Evolutionary conservation across 2,797 vertebrate genomes (phyloP).

Genomic region (Poecilia picta): DNA sequence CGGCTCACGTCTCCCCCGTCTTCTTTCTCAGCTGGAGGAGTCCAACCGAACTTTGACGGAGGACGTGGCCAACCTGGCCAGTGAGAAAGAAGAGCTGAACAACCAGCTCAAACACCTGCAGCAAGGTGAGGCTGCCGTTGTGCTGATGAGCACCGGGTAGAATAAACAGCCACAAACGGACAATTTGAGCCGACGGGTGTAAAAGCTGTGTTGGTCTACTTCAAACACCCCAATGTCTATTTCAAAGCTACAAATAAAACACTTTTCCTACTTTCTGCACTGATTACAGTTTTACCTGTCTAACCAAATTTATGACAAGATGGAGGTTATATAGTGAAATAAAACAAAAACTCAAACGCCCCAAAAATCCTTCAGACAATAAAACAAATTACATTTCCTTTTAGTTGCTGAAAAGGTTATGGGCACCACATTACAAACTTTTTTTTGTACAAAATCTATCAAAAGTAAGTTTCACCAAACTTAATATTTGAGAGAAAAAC

Average conservation of each 20-base stretch:
- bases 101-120: conserved; percentile 91
- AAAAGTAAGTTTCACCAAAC: neutral
- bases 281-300: neutral
- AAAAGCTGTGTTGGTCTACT: conserved; percentile 21
- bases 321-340: neutral
- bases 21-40: conserved; percentile 88
- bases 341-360: neutral
- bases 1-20: conserved; percentile 8
- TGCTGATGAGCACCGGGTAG: conserved; percentile 16
- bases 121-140: conserved; percentile 84
- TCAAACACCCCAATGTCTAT: neutral
- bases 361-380: neutral
- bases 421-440: neutral
- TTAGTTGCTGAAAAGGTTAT: neutral
- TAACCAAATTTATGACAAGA: neutral
- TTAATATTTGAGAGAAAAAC: neutral
- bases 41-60: conserved; percentile 94
- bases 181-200: conserved; percentile 28
- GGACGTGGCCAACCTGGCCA: conserved; percentile 94
- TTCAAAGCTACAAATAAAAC: neutral
- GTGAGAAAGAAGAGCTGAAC: conserved; percentile 96
- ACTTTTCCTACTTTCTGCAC: neutral
- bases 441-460: neutral
- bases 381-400: neutral
- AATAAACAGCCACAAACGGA: conserved; percentile 2